Evolutionary conservation across 2,888 invertebrate species (phyloP).

Genomic region (Camptogramma bilineatum): DNA sequence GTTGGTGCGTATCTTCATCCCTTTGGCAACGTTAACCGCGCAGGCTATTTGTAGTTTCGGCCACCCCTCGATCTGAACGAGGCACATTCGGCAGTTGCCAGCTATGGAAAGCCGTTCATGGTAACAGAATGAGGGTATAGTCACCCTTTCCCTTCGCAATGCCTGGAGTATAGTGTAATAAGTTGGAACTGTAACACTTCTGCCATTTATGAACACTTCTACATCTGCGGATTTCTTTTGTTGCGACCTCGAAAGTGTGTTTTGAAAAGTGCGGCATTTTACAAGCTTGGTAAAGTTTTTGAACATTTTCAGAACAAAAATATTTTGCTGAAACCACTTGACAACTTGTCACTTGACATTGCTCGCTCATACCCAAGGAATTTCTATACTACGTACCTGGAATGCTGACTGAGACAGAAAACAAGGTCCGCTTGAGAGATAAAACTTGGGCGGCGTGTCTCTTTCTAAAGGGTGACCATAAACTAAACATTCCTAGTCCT

Average conservation of each 20-base stretch:
- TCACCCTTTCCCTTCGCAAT: constrained; percentile 58
- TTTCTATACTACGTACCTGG: too few species aligned
- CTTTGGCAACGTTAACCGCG: constrained; percentile 98
- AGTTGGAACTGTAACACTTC: constrained; percentile 94
- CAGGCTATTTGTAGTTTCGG: constrained; percentile 99
- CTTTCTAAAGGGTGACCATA: too few species aligned
- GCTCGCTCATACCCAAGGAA: too few species aligned
- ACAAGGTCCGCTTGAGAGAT: too few species aligned
- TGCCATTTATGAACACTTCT: constrained; percentile 97
- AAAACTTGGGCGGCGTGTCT: too few species aligned
- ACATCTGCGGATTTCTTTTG: constrained; percentile 35
- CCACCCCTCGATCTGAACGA: constrained; percentile 98
- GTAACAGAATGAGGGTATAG: constrained; percentile 97
- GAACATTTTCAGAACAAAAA: constrained; percentile 53
- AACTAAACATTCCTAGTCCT: too few species aligned
- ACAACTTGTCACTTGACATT: constrained; percentile 12
- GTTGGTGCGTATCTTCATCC: constrained; percentile 98
- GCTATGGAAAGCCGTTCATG: constrained; percentile 99
- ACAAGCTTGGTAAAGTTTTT: constrained; percentile 50
- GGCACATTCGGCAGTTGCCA: constrained; percentile 99
- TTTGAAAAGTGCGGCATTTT: constrained; percentile 40
- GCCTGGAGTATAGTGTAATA: constrained; percentile 96
- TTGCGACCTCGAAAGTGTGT: constrained; percentile 18
- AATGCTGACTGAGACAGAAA: too few species aligned
- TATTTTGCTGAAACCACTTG: constrained; percentile 13